Percentiles rank a stretch among this genome's conserved stretches.
Conservation (phyloP, 2,888 invertebrate species). For the Itoplectis maculator region DNA sequence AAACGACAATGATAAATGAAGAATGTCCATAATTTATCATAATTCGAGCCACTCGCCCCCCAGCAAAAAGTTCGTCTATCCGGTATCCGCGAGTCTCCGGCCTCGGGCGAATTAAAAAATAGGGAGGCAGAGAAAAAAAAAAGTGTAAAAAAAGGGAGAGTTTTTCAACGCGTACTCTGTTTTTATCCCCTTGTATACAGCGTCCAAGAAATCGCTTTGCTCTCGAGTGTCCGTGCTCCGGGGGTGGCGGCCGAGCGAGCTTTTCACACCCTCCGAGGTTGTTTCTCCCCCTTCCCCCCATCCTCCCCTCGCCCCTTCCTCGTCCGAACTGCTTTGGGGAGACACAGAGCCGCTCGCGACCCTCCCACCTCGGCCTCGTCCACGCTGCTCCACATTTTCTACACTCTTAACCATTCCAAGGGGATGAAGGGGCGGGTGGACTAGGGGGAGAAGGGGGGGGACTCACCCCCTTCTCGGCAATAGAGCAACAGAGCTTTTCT, state of each 20-base stretch:
- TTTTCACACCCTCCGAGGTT: conserved; percentile 6
- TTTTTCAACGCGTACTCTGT: conserved; percentile 1
- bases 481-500: conserved; percentile 28
- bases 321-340: conserved; percentile 1
- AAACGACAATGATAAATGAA: too few species aligned
- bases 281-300: conserved; percentile 1
- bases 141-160: background rate
- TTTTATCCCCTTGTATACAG: conserved; percentile 19
- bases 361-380: background rate
- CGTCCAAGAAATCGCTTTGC: conserved; percentile 37
- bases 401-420: conserved; percentile 1
- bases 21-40: too few species aligned
- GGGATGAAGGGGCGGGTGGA: too few species aligned
- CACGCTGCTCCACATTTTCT: conserved; percentile 11
- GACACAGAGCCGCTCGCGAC: background rate
- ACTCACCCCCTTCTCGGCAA: background rate
- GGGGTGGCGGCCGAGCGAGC: background rate
- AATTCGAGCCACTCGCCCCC: too few species aligned
- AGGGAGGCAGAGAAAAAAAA: too few species aligned
- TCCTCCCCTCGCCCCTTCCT: background rate
- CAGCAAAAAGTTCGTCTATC: too few species aligned
- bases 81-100: too few species aligned
- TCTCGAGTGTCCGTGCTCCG: background rate
- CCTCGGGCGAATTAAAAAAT: too few species aligned
- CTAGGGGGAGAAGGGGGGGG: too few species aligned